A percentile compares a stretch with the other conserved stretches of the same genome.
Evolutionary conservation across 2,888 invertebrate species (phyloP).

Genomic region (Deilephila porcellus): DNA sequence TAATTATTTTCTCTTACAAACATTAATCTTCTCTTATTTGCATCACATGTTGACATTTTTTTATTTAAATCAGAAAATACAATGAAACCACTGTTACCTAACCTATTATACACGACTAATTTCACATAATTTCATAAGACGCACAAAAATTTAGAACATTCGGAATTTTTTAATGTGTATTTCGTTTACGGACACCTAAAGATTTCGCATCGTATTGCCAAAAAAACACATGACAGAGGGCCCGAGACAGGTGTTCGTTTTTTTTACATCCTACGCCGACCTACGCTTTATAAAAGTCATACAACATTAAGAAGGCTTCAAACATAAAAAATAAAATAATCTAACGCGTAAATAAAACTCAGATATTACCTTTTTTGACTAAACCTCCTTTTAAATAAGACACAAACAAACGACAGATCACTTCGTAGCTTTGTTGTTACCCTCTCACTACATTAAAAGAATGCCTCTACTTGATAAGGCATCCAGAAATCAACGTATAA

Average conservation of each 20-base stretch:
- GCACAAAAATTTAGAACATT: conserved; percentile 37
- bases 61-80: neutral
- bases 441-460: neutral
- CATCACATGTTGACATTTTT: neutral
- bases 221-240: conserved; percentile 20
- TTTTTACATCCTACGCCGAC: conserved; percentile 33
- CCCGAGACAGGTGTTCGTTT: conserved; percentile 47
- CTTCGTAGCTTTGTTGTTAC: neutral
- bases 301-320: neutral
- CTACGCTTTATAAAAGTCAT: neutral
- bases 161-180: conserved; percentile 37
- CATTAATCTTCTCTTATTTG: neutral
- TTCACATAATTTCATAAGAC: conserved; percentile 41
- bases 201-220: conserved; percentile 21
- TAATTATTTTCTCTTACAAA: neutral
- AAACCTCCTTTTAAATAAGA: neutral
- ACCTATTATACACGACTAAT: conserved; percentile 36
- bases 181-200: conserved; percentile 35
- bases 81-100: conserved; percentile 6
- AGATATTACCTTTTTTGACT: neutral
- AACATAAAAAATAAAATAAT: neutral
- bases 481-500: neutral
- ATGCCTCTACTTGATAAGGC: neutral
- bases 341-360: neutral
- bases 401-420: neutral